phyloP scores from a whole-genome alignment of 92 coral and sea anemone genomes.

The Muricea muricata region DNA sequence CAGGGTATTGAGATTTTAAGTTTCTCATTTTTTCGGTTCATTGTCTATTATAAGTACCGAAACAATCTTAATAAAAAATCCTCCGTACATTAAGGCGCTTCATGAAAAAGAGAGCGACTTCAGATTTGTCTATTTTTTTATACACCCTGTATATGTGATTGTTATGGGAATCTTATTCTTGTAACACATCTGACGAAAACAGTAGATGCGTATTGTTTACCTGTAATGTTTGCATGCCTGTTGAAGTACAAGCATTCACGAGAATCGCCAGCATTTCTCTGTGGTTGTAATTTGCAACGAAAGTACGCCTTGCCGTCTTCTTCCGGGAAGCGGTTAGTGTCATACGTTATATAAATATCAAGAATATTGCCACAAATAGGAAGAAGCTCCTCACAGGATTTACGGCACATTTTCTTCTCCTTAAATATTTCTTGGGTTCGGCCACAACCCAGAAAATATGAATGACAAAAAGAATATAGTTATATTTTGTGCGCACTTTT shows the following conservation, averaged over 20 bases:
- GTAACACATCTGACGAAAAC: no score
- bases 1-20: no score
- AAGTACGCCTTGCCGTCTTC: neutral
- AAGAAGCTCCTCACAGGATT: neutral
- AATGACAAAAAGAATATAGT: neutral
- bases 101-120: no score
- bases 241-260: constrained; percentile 2
- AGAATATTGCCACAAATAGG: neutral
- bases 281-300: neutral
- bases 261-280: constrained; percentile 8
- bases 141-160: no score
- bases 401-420: neutral
- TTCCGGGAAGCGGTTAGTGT: neutral
- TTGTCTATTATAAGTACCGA: no score
- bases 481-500: neutral
- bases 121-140: no score
- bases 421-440: neutral
- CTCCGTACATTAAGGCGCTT: no score
- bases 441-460: neutral
- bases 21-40: no score
- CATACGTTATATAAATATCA: neutral
- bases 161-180: no score
- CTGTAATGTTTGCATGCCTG: neutral
- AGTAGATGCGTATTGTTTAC: no score
- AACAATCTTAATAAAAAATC: no score